These are phyloP conservation scores for Mesocricetus auratus DNA, from an alignment of 2,113 vertebrate species.

Conservation along the genomic window DNA sequence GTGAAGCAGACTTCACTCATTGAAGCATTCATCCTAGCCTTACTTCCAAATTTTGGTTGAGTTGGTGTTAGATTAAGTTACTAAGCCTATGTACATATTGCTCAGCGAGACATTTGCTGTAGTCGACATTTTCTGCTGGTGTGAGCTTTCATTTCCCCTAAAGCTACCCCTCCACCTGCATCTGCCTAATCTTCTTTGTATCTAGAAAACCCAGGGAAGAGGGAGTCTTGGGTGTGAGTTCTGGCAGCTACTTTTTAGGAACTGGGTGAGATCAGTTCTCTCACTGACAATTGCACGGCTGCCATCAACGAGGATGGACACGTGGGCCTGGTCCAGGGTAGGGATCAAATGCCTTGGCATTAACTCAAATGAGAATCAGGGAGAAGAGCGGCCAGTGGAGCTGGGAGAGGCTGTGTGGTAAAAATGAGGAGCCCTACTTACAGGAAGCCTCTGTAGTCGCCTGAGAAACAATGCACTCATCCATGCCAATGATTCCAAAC, in stretches of 20 bases:
- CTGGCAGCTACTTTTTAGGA: background rate
- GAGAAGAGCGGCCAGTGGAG: background rate
- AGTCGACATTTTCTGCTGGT: background rate
- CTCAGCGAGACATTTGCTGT: background rate
- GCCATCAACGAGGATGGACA: background rate
- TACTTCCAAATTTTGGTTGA: background rate
- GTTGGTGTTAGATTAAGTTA: background rate
- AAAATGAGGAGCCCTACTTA: background rate
- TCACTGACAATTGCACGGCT: background rate
- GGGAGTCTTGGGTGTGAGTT: background rate
- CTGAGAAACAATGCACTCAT: slow-evolving; percentile 10
- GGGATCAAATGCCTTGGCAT: background rate
- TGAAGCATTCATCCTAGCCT: background rate
- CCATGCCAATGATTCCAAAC: background rate
- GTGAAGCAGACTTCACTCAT: no score
- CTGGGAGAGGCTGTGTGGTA: background rate
- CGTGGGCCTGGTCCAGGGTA: no score
- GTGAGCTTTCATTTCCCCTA: background rate
- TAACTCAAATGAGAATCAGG: background rate
- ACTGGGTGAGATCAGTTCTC: background rate
- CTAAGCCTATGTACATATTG: background rate
- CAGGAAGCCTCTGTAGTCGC: background rate
- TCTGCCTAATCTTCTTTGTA: background rate
- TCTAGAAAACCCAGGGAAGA: background rate
- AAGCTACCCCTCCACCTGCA: background rate